These are phyloP conservation scores for Pycnomerus fuliginosus DNA, from an alignment of 2,888 invertebrate species.

Conservation along the genomic window DNA sequence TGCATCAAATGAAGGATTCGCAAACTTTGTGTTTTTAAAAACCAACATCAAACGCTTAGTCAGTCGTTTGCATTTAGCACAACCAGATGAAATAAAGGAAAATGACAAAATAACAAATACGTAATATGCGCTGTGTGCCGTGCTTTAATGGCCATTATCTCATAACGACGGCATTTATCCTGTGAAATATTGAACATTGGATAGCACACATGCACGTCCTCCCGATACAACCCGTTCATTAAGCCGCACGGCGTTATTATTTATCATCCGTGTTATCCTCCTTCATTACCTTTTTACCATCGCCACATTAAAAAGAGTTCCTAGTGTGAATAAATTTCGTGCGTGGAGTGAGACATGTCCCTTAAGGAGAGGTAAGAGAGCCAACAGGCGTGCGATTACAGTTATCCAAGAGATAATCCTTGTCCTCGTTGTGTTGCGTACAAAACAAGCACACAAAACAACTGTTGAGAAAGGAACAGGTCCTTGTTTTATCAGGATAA, in stretches of 20 bases:
- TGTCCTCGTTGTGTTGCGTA: conserved; percentile 35
- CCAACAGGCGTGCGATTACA: conserved; percentile 41
- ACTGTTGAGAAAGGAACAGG: conserved; percentile 39
- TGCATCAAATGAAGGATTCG: too few relatives aligned
- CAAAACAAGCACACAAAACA: conserved; percentile 30
- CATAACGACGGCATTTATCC: conserved; percentile 48
- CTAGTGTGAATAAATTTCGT: too few relatives aligned
- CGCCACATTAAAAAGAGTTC: too few relatives aligned
- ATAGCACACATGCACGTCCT: conserved; percentile 44
- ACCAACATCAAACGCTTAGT: conserved; percentile 27
- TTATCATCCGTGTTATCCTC: conserved; percentile 42
- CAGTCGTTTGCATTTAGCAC: conserved; percentile 31
- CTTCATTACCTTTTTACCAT: conserved; percentile 44
- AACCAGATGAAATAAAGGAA: conserved; percentile 31
- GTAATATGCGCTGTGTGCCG: conserved; percentile 44
- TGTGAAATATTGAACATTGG: conserved; percentile 48
- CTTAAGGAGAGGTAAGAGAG: too few relatives aligned
- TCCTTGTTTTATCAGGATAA: conserved; percentile 48
- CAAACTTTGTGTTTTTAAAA: too few relatives aligned
- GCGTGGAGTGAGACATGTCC: too few relatives aligned
- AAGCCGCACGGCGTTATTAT: conserved; percentile 45
- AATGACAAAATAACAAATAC: conserved; percentile 46
- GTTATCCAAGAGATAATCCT: conserved; percentile 43
- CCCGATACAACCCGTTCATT: conserved; percentile 43
- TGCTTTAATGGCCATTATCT: conserved; percentile 50